Conservation (phyloP, 2,888 invertebrate species). For the Sarcophaga caerulescens region DNA sequence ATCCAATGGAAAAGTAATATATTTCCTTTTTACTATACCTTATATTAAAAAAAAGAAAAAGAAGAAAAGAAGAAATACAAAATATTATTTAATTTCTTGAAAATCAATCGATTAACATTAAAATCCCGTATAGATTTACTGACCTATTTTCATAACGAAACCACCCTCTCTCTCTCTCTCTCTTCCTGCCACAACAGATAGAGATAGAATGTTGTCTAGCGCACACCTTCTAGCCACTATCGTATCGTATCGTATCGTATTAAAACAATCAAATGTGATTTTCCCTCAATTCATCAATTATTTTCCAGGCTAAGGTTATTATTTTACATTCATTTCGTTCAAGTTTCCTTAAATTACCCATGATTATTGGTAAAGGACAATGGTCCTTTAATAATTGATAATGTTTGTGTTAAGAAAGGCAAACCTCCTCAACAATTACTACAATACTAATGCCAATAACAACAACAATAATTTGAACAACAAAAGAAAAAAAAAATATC, state of each 20-base stretch:
- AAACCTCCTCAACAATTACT: conserved; percentile 62
- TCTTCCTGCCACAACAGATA: neutral
- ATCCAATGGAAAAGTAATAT: too few species aligned
- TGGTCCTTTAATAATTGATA: conserved; percentile 53
- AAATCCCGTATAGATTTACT: conserved; percentile 18
- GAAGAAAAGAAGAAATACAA: too few species aligned
- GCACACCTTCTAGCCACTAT: too few species aligned
- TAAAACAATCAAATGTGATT: conserved; percentile 53
- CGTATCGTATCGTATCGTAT: neutral
- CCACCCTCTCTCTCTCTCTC: neutral
- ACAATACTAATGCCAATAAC: conserved; percentile 11
- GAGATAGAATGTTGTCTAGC: too few species aligned
- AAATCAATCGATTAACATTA: neutral
- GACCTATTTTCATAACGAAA: conserved; percentile 12
- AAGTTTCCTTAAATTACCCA: conserved; percentile 42
- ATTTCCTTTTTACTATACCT: too few species aligned
- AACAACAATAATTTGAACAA: neutral
- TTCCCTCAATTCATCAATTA: conserved; percentile 56
- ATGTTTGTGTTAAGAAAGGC: conserved; percentile 56
- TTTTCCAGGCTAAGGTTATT: conserved; percentile 31
- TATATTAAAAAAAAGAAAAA: too few species aligned
- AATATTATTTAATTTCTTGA: too few species aligned
- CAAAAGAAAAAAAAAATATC: conserved; percentile 16
- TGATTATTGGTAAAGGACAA: conserved; percentile 52
- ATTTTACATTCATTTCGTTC: conserved; percentile 21